phyloP scores from a whole-genome alignment of 2,113 vertebrate genomes.

The Semicossyphus pulcher region DNA sequence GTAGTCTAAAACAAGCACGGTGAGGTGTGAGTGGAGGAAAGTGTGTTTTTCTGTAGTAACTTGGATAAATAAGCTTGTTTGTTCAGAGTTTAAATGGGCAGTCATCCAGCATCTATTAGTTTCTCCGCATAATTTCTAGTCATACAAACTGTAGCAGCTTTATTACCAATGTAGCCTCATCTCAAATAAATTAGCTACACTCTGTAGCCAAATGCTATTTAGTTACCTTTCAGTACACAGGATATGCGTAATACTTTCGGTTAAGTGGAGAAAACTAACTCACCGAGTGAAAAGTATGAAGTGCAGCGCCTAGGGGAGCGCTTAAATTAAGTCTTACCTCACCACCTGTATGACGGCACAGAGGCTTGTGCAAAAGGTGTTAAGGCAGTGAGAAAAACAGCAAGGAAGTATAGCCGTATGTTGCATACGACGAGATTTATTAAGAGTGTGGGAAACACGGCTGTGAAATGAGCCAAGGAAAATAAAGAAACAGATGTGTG shows the following conservation, averaged over 20 bases:
- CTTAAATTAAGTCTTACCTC: background rate
- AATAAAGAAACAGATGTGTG: slow-evolving; percentile 22
- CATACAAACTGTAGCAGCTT: slow-evolving; percentile 11
- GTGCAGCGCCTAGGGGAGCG: background rate
- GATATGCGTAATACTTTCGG: slow-evolving; percentile 1
- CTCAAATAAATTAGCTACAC: background rate
- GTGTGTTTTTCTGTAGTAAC: background rate
- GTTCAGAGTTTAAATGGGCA: too few relatives aligned
- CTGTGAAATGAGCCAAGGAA: background rate
- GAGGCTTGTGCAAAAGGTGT: background rate
- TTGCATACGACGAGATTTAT: background rate
- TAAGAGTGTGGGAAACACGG: background rate
- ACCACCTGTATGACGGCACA: background rate
- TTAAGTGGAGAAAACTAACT: slow-evolving; percentile 4
- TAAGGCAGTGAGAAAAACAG: slow-evolving; percentile 1
- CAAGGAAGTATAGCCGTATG: slow-evolving; percentile 18
- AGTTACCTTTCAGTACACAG: background rate
- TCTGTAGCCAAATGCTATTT: background rate
- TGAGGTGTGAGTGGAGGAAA: background rate
- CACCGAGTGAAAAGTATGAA: background rate
- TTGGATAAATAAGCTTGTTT: slow-evolving; percentile 9
- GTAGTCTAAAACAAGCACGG: background rate
- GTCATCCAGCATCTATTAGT: slow-evolving; percentile 21
- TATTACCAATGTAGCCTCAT: slow-evolving; percentile 20
- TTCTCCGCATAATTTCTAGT: background rate